phyloP scores from a whole-genome alignment of 35 echinoderm and acorn worm species.

The Anneissia japonica region DNA sequence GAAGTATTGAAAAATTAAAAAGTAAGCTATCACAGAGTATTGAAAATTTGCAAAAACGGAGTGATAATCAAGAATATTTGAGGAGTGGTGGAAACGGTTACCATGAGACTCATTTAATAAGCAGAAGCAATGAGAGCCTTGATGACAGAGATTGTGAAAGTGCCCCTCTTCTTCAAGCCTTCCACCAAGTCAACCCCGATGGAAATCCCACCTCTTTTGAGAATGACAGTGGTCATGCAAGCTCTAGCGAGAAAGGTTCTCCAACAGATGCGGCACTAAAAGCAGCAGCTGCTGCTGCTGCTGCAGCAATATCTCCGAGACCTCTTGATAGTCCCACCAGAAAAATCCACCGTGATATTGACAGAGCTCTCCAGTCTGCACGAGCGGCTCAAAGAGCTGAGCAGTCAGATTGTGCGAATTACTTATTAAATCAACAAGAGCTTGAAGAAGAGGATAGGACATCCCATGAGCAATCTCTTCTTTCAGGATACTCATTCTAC shows the following conservation, averaged over 20 bases:
- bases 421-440: neutral
- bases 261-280: neutral
- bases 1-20: conserved; percentile 8
- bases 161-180: neutral
- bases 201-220: neutral
- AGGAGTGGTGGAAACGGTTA: neutral
- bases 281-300: neutral
- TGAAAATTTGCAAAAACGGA: conserved; percentile 2
- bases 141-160: neutral
- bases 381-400: neutral
- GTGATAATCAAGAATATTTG: neutral
- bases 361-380: neutral
- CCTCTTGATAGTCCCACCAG: neutral
- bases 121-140: conserved; percentile 4
- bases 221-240: neutral
- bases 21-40: neutral
- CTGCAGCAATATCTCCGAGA: neutral
- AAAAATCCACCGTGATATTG: neutral
- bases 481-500: neutral
- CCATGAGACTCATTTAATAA: neutral
- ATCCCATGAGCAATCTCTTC: neutral
- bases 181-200: neutral
- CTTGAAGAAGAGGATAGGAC: neutral
- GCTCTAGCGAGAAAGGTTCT: neutral
- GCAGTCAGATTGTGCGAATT: neutral